A percentile compares a stretch with the other conserved stretches of the same genome.
Evolutionary conservation across 2,888 invertebrate species (phyloP).

Genomic region (Steromphala cineraria): DNA sequence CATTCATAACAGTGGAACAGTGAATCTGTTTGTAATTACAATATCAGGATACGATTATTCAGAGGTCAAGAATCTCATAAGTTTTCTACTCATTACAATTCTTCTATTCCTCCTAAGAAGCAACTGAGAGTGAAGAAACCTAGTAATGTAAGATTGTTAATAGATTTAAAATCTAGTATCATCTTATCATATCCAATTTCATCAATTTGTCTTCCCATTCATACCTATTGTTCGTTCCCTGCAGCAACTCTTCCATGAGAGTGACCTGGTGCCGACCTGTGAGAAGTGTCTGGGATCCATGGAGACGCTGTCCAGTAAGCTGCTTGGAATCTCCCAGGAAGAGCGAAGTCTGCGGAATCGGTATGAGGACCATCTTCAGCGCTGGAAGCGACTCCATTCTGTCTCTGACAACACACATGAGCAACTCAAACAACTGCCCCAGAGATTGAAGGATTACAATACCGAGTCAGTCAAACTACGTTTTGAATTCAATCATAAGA

Average conservation of each 20-base stretch:
- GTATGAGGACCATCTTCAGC: constrained; percentile 82
- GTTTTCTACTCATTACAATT: no score
- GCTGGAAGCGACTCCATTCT: constrained; percentile 85
- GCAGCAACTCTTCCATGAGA: constrained; percentile 71
- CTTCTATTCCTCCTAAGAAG: no score
- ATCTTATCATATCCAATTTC: no score
- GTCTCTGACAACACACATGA: constrained; percentile 84
- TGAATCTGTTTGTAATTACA: no score
- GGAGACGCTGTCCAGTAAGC: constrained; percentile 84
- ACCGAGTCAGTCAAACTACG: constrained; percentile 78
- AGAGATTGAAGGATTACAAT: constrained; percentile 92
- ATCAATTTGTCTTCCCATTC: not conserved
- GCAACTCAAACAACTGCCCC: constrained; percentile 89
- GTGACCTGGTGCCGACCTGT: constrained; percentile 63
- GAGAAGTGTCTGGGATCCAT: constrained; percentile 86
- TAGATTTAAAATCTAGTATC: no score
- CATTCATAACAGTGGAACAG: no score
- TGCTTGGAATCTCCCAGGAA: constrained; percentile 82
- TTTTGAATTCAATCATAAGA: no score
- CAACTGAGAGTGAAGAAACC: no score
- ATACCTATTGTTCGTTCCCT: not conserved
- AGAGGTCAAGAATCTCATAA: no score
- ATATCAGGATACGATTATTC: no score
- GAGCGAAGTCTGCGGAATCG: constrained; percentile 82
- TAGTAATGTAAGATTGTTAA: no score